Percentiles rank a stretch among this genome's conserved stretches.
Conservation (phyloP, 2,113 vertebrate genomes). For the Ifrita kowaldi region DNA sequence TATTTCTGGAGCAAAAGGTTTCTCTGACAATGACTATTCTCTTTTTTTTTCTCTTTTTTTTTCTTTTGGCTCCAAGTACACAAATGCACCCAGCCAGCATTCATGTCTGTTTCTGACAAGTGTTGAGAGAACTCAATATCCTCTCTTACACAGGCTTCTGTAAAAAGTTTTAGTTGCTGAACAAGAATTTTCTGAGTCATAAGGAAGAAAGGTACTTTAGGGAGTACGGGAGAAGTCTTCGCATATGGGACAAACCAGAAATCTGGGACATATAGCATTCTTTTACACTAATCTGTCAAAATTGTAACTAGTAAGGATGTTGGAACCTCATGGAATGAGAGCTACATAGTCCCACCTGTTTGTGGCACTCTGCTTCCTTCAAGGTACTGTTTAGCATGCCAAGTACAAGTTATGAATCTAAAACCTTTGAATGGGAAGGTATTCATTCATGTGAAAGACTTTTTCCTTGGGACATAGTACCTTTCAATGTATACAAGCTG, state of each 20-base stretch:
- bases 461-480: background rate
- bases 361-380: background rate
- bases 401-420: background rate
- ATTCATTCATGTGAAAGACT: background rate
- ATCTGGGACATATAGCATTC: background rate
- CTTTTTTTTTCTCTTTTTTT: background rate
- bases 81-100: accelerated
- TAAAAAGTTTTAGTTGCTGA: background rate
- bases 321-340: background rate
- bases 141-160: background rate
- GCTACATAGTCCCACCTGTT: background rate
- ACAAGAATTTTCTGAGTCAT: background rate
- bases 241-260: background rate
- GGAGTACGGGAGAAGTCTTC: background rate
- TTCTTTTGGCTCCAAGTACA: background rate
- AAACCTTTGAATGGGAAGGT: background rate
- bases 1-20: background rate
- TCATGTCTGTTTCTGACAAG: background rate
- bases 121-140: background rate
- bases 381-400: background rate
- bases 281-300: background rate
- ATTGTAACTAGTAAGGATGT: background rate
- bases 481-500: background rate
- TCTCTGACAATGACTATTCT: background rate
- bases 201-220: background rate